phyloP scores from a whole-genome alignment of 2,797 vertebrate genomes.

The Ceyx erithaca region DNA sequence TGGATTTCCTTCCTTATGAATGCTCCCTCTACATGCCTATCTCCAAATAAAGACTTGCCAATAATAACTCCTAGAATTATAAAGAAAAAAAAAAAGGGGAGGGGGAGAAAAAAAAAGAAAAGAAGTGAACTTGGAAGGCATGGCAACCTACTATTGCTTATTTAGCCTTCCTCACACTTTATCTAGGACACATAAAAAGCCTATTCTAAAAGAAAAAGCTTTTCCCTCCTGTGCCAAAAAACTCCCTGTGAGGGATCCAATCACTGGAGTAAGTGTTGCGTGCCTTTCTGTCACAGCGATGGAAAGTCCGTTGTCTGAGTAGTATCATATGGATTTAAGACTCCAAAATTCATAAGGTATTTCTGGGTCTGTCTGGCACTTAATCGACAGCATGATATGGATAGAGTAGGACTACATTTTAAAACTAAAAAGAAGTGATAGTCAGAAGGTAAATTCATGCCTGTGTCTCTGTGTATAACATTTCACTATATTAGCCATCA shows the following conservation, averaged over 20 bases:
- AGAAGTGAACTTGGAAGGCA: conserved; percentile 7
- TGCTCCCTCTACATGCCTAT: conserved; percentile 1
- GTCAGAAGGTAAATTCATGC: conserved; percentile 1
- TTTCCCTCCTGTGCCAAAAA: conserved; percentile 39
- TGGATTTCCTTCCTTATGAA: conserved; percentile 55
- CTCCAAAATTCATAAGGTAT: not conserved
- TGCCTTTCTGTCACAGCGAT: not conserved
- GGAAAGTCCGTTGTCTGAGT: not conserved
- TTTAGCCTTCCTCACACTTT: conserved; percentile 55
- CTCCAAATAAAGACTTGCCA: conserved; percentile 48
- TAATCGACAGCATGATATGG: not conserved
- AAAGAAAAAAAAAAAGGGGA: not conserved
- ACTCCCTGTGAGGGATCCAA: not conserved
- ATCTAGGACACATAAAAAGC: conserved; percentile 53
- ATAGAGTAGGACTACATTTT: not conserved
- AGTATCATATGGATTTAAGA: not conserved
- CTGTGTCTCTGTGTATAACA: not conserved
- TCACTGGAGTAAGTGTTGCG: not conserved
- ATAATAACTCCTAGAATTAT: conserved; percentile 54
- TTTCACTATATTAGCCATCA: conserved; percentile 1
- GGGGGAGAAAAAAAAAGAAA: not conserved
- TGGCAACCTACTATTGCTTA: conserved; percentile 39
- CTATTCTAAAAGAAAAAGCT: conserved; percentile 47
- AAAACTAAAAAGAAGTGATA: conserved; percentile 15
- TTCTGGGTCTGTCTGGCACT: conserved; percentile 10